phyloP scores from a whole-genome alignment of 2,113 vertebrate species.

The Opisthocomus hoazin region DNA sequence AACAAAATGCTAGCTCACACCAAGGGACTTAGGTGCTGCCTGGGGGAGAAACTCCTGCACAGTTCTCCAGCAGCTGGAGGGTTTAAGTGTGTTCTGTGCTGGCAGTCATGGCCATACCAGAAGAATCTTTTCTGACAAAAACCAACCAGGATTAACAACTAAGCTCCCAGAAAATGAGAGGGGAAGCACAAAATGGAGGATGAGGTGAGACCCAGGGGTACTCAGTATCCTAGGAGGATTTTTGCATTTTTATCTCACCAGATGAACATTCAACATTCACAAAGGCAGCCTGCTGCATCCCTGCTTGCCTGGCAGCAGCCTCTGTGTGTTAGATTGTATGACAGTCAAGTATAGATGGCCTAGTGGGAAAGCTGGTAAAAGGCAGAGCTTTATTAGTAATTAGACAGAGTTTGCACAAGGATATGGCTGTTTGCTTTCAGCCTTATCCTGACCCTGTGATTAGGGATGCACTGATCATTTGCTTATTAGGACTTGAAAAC shows the following conservation, averaged over 20 bases:
- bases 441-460: background rate
- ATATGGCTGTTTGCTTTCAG: background rate
- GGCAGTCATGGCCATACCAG: background rate
- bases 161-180: background rate
- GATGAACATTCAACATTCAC: no score
- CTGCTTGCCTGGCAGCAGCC: background rate
- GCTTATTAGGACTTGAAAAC: background rate
- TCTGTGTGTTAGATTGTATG: background rate
- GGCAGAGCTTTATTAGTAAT: background rate
- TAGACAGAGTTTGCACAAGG: background rate
- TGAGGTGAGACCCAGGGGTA: background rate
- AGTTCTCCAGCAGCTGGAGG: rapidly evolving
- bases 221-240: background rate
- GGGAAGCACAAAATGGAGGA: background rate
- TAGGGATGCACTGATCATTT: background rate
- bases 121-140: background rate
- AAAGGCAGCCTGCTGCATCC: background rate
- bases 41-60: background rate
- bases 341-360: background rate
- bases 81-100: background rate
- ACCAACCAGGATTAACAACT: background rate
- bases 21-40: background rate
- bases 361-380: background rate
- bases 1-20: background rate
- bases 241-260: background rate